These are phyloP conservation scores for Hyperopisus bebe DNA, from an alignment of 2,113 vertebrate genomes.

Conservation along the genomic window DNA sequence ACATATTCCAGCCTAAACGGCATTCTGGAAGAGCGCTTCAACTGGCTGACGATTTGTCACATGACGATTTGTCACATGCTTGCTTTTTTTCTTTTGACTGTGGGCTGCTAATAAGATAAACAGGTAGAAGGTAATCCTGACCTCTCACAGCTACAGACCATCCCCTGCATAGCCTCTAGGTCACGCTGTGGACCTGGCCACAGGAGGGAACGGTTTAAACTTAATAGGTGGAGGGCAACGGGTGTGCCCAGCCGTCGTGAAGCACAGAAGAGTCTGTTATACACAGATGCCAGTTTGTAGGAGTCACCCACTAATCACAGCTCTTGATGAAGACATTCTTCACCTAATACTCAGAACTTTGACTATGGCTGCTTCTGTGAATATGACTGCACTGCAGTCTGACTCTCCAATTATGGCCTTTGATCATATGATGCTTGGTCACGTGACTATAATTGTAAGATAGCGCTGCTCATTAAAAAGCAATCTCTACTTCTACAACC, in stretches of 20 bases:
- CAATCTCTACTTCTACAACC: not conserved
- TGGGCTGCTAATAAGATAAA: not conserved
- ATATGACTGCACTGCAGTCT: not conserved
- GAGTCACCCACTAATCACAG: not conserved
- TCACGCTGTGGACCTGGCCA: not conserved
- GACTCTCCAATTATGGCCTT: not conserved
- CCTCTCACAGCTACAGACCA: not conserved
- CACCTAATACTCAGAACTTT: not conserved
- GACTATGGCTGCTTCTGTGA: not conserved
- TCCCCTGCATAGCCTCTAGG: not conserved
- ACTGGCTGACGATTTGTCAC: not conserved
- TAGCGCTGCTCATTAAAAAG: not conserved
- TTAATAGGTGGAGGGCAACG: not conserved
- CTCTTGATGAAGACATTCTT: not conserved
- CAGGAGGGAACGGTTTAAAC: not conserved
- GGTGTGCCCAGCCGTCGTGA: not conserved
- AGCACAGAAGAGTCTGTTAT: not conserved
- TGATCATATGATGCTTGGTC: not conserved
- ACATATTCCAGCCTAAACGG: not conserved
- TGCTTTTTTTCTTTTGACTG: not conserved
- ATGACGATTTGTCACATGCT: not conserved
- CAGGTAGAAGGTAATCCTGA: not conserved
- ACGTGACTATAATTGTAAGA: not conserved
- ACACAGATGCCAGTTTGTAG: not conserved
- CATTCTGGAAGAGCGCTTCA: not conserved